Evolutionary conservation across 2,797 vertebrate genomes (phyloP).

Genomic region (Neomorphus geoffroyi): DNA sequence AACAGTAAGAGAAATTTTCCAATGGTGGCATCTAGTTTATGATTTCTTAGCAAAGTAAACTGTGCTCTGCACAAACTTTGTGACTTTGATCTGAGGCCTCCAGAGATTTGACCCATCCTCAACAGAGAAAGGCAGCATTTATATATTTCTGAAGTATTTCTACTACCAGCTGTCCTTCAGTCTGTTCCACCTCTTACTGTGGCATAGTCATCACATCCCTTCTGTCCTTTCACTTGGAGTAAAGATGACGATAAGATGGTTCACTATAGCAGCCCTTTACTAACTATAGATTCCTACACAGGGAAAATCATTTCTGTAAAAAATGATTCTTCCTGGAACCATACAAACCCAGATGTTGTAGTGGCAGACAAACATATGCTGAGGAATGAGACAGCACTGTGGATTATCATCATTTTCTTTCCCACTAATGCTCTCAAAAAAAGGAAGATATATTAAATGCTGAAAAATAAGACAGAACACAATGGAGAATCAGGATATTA

Average conservation of each 20-base stretch:
- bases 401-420: neutral
- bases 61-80: neutral
- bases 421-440: neutral
- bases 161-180: fast-evolving
- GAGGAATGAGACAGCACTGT: neutral
- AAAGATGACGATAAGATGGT: neutral
- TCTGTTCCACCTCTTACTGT: neutral
- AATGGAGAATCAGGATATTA: neutral
- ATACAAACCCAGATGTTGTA: neutral
- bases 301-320: neutral
- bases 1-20: neutral
- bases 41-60: neutral
- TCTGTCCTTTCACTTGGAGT: neutral
- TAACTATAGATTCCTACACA: neutral
- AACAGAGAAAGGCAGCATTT: neutral
- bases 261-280: neutral
- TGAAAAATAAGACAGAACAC: neutral
- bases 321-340: neutral
- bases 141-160: neutral
- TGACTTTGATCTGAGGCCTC: neutral
- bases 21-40: neutral
- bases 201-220: fast-evolving
- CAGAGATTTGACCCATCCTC: neutral
- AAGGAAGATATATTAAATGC: neutral
- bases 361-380: neutral